Evolutionary conservation across 2,797 vertebrate species (phyloP).

Genomic region (Danionella dracula): DNA sequence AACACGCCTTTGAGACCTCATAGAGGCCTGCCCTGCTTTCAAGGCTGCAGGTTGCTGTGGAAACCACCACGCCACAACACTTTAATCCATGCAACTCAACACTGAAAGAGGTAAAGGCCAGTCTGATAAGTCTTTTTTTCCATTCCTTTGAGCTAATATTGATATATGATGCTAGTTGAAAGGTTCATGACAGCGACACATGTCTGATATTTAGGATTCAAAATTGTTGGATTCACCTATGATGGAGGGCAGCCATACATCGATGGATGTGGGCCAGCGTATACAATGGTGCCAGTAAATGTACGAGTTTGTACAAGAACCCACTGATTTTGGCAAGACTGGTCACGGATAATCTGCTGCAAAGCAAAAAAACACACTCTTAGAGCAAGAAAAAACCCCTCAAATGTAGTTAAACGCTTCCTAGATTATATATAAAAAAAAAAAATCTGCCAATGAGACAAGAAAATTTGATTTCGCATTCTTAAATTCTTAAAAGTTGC

Average conservation of each 20-base stretch:
- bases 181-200: not conserved
- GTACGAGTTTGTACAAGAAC: not conserved
- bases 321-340: too few relatives aligned
- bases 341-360: too few relatives aligned
- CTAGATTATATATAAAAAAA: too few relatives aligned
- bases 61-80: slow-evolving; percentile 59
- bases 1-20: slow-evolving; percentile 53
- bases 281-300: not conserved
- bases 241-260: not conserved
- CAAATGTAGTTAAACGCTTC: too few relatives aligned
- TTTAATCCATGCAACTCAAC: slow-evolving; percentile 41
- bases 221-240: not conserved
- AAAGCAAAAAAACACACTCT: too few relatives aligned
- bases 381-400: too few relatives aligned
- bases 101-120: slow-evolving; percentile 38
- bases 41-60: slow-evolving; percentile 63
- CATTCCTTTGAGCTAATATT: slow-evolving; percentile 24
- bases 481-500: too few relatives aligned
- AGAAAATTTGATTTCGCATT: too few relatives aligned
- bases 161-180: not conserved
- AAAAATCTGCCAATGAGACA: too few relatives aligned
- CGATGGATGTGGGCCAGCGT: not conserved
- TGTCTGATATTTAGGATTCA: not conserved
- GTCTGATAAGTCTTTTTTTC: slow-evolving; percentile 55
- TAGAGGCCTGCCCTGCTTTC: slow-evolving; percentile 56